Evolutionary conservation across 2,797 vertebrate species (phyloP), one percentile per base, ranked within the genome.

Genomic region (Triplophysa bombifrons): DNA sequence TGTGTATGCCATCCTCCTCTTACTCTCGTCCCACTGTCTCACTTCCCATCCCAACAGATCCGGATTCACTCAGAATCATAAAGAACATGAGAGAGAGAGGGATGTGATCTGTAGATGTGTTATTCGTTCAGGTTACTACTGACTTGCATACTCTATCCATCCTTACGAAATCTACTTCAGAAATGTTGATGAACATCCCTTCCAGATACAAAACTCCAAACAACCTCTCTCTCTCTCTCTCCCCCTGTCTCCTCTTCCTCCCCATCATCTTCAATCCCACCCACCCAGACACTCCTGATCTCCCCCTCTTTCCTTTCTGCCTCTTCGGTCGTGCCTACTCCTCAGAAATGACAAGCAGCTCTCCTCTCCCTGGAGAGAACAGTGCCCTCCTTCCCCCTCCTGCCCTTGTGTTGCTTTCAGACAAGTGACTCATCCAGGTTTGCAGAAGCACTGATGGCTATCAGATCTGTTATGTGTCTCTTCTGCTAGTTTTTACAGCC

Each of bases 1-100:
- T 88, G 91, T 91, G 82, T 93, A 93, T 87, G 90, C 92, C 93
- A 94, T 94, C 84, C 89, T 92, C 89, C 88, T 88, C 89, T 90
- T 85, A 89, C 80, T 83, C 86, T 84, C 82, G 82, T 75, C 85
- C 77, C 71, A 70, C 86, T 83, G 83, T 83, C 79, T 82, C 78
- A 75, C 68, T 61, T 74, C 68, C 82, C 65, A 76, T 82, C 76
- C 83, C 88, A 83, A 87, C 25, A 82, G 50, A 68, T 84, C 74
- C 78, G 67, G 25, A 19, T 68, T 58, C 46, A 64, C 63, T 74
- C 80, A 60, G 50, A 53, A 64, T 10, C 34, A 56, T 16, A 65
- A 20, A 22, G 8, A 72, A 50, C 64, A 3, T 69, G 5, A 12
- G 14, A 78, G 76, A 81, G 17, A 68, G 19, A 55, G 58, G 20